Base-by-base conservation (phyloP, 2,888 invertebrate species). In the Drepanosiphum platanoidis region DNA sequence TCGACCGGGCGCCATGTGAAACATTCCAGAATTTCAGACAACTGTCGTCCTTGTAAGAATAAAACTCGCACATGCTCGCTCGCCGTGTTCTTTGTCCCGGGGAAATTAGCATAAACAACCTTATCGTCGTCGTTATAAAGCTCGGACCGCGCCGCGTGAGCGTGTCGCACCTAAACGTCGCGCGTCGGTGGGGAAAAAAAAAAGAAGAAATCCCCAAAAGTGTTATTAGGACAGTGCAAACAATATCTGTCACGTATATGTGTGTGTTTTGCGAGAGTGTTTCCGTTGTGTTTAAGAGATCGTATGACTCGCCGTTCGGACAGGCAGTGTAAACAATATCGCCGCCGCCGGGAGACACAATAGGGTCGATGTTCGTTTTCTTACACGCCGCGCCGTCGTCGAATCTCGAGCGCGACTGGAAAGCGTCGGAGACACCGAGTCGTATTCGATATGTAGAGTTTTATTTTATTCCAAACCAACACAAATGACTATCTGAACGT, bases 21-120 rank as follows among this genome's bases (percentile, higher is more conserved):
- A 91, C 92, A 86, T 90, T 93, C 80, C 89, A 89, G 72, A 90
- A 91, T 58, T 90, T 93, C 87, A 89, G 89, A 84, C 91, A 91
- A 86, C 91, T 93, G 86, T 92, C 92, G 88, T 91, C 91, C 86
- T 89, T 93, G 93, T 93, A 90, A 93, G 93, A 92, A 87, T 39
- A 77, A 22, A 42, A 71, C n/a, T 72, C 61, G 9, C 34, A 34
- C 34, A 80, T 58, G 34, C n/a, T 27, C 13, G 18, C 75, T 64
- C 34, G 3, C 9, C 7, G 8, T 64, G 27, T 61, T 36, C 18
- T 58, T 72, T 66, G 32, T 72, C 86, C 22, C 30, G 9, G 18
- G 27, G 22, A 15, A 36, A 74, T 83, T 74, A 58, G 52, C 75
- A 70, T 61, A 66, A 86, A 68, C 72, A 86, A 68, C 72, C 71